Conservation (phyloP, 2,113 vertebrate species). For the Notothenia coriiceps region DNA sequence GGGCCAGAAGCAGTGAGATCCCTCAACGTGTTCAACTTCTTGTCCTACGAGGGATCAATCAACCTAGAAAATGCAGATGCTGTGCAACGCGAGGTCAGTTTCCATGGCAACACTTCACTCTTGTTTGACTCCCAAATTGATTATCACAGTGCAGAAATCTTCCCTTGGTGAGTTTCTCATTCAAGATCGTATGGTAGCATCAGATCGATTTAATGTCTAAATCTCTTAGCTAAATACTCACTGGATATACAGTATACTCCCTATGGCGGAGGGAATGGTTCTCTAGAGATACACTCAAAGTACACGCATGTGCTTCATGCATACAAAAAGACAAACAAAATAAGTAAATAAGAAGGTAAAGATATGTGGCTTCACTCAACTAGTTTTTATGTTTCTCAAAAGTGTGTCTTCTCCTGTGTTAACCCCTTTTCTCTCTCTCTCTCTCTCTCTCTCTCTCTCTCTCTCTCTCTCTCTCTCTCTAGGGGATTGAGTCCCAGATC, state of each 20-base stretch:
- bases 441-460: conserved; percentile 44
- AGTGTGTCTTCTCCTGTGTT: background rate
- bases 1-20: conserved; percentile 96
- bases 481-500: conserved; percentile 97
- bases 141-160: conserved; percentile 5
- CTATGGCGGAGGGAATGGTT: background rate
- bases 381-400: background rate
- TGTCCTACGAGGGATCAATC: conserved; percentile 96
- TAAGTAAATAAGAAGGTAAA: background rate
- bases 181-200: background rate
- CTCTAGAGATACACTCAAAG: background rate
- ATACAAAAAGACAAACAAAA: background rate
- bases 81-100: conserved; percentile 92
- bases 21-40: conserved; percentile 96
- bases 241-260: background rate
- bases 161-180: background rate
- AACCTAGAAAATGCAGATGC: conserved; percentile 92
- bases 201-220: background rate
- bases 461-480: conserved; percentile 60
- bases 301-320: background rate
- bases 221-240: background rate
- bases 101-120: conserved; percentile 1
- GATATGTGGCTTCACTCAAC: background rate
- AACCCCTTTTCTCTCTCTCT: background rate
- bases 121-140: background rate